Evolutionary conservation across 2,113 vertebrate species (phyloP), one percentile per base, ranked within the genome.

Genomic region (Lynx canadensis): DNA sequence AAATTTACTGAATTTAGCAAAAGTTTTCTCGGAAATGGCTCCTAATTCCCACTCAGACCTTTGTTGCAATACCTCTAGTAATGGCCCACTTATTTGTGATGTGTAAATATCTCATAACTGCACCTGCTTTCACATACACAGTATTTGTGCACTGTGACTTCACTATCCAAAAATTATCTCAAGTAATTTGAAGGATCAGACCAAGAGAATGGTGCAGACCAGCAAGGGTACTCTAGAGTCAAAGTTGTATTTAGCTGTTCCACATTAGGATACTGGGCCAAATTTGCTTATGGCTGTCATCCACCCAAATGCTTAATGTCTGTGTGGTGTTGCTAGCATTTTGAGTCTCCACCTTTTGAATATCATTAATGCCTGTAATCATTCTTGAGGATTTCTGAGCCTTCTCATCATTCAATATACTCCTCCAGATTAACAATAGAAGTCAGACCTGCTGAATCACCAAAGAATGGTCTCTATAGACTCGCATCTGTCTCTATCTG

Each of bases 1-100:
- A 25, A 68, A 92, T 68, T 88, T 81, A 83, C 33, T 71, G 68
- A 82, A 89, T 93, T 96, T 97, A 86, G 60, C 48, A 78, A 97
- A 81, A 31, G 57, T 15, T 93, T 94, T 93, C 52, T 97, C 45
- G 95, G 66, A 96, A 86, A 90, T 31, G 2, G 8, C n/a, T 97
- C 50, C 18, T 57, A 82, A 86, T 91, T 95, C 76, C 55, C 97
- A 86, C 36, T 63, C 55, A 96, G 63, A 88, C 4, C 23, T 80
- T 95, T 87, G 33, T 23, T 78, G 65, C 36, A 88, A 85, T 93
- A 90, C 87, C 71, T 18, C 38, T 69, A 89, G 21, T 76, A 89
- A 87, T 66, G 16, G 78, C 33, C 25, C 23, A 83, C 23, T 89
- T 91, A 91, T 31, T 94, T 94, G 18, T 45, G 91, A 48, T 55